A percentile compares a stretch with the other conserved stretches of the same genome.
Conservation (phyloP, 2,888 invertebrate species). For the Caenorhabditis doughertyi region DNA sequence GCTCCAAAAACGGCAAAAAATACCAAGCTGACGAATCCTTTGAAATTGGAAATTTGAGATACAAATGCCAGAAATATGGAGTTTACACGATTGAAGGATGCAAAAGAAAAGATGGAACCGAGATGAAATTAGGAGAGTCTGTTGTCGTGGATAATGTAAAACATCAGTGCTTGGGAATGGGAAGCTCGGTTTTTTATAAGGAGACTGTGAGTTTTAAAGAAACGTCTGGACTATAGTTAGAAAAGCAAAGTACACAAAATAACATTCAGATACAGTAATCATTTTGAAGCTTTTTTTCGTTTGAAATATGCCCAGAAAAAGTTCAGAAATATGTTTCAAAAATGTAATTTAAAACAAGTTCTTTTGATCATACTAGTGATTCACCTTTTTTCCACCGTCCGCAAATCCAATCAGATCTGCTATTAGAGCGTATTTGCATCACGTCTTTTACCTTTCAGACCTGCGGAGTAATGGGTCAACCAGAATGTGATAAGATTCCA, state of each 20-base stretch:
- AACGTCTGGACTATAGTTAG: too few relatives aligned
- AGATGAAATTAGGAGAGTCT: slow-evolving; percentile 63
- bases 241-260: too few relatives aligned
- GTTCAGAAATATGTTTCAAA: too few relatives aligned
- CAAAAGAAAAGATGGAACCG: slow-evolving; percentile 58
- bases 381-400: too few relatives aligned
- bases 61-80: slow-evolving; percentile 71
- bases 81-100: slow-evolving; percentile 74
- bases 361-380: too few relatives aligned
- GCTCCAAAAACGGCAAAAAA: slow-evolving; percentile 45
- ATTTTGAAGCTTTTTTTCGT: too few relatives aligned
- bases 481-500: slow-evolving; percentile 69
- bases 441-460: slow-evolving; percentile 27
- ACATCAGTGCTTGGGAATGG: slow-evolving; percentile 67
- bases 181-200: slow-evolving; percentile 66
- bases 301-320: too few relatives aligned
- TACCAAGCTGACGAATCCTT: slow-evolving; percentile 31
- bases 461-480: slow-evolving; percentile 69
- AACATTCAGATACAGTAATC: too few relatives aligned
- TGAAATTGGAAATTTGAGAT: slow-evolving; percentile 63
- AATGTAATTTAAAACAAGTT: too few relatives aligned
- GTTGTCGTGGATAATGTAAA: slow-evolving; percentile 62
- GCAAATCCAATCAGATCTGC: too few relatives aligned
- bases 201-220: slow-evolving; percentile 60
- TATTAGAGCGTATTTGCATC: not conserved